Evolutionary conservation across 2,113 vertebrate genomes (phyloP).

Genomic region (Plestiodon gilberti): DNA sequence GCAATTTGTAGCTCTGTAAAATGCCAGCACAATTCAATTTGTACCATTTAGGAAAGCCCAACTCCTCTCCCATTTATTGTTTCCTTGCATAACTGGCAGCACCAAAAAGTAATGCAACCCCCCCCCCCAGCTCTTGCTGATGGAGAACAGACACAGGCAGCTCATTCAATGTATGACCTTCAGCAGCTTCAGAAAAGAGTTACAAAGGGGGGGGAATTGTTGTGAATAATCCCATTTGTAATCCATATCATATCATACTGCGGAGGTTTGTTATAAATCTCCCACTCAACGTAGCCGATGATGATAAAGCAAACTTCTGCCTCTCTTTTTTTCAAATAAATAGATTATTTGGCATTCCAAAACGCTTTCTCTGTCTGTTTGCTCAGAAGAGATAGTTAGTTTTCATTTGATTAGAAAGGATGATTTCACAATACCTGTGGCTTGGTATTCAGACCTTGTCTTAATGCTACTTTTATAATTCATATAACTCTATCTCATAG

Average conservation of each 20-base stretch:
- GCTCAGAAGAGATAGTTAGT: constrained; percentile 1
- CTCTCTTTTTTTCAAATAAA: constrained; percentile 6
- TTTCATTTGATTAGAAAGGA: constrained; percentile 21
- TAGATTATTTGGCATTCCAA: constrained; percentile 5
- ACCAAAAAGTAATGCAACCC: constrained; percentile 49
- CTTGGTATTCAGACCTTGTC: constrained; percentile 4
- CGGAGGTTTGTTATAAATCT: constrained; percentile 54
- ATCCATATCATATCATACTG: constrained; percentile 43
- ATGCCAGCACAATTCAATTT: constrained; percentile 75
- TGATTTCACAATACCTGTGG: neutral
- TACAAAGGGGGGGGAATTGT: constrained; percentile 59
- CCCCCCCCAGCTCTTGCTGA: constrained; percentile 51
- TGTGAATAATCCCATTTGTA: constrained; percentile 51
- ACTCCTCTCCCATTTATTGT: constrained; percentile 64
- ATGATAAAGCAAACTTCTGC: constrained; percentile 53
- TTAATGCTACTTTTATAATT: neutral
- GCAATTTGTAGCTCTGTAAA: constrained; percentile 75
- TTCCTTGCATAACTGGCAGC: constrained; percentile 65
- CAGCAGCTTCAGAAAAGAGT: constrained; percentile 55
- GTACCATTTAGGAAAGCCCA: constrained; percentile 64
- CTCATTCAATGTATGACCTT: constrained; percentile 66
- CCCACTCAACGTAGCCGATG: constrained; percentile 55
- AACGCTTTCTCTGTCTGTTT: neutral
- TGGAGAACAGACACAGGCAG: constrained; percentile 41
- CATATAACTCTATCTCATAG: neutral